These are phyloP conservation scores for Agraylea sexmaculata DNA, from an alignment of 1,140 invertebrate genomes.

Conservation along the genomic window DNA sequence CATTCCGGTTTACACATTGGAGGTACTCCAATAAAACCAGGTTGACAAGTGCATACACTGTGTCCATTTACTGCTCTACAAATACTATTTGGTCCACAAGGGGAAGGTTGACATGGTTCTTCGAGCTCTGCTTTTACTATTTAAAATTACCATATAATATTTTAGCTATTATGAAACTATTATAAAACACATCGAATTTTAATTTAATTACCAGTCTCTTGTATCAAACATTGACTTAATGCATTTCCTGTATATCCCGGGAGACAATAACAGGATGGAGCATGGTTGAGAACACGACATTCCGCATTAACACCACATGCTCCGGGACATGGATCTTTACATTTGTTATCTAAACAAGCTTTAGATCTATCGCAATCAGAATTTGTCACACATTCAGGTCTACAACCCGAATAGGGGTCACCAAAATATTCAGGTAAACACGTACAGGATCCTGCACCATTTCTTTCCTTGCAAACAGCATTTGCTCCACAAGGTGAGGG, in stretches of 20 bases:
- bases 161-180: conserved; percentile 2
- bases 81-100: conserved; percentile 71
- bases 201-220: conserved; percentile 15
- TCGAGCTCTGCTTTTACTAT: conserved; percentile 32
- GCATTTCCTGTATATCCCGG: conserved; percentile 70
- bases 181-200: background rate
- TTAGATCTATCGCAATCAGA: conserved; percentile 61
- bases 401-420: conserved; percentile 71
- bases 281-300: conserved; percentile 64
- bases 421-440: conserved; percentile 71
- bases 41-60: conserved; percentile 69
- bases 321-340: conserved; percentile 64
- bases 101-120: conserved; percentile 66
- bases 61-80: conserved; percentile 62
- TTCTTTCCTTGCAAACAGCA: conserved; percentile 64
- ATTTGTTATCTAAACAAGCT: conserved; percentile 74
- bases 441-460: conserved; percentile 65
- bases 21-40: conserved; percentile 61
- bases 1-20: conserved; percentile 74
- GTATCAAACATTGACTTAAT: conserved; percentile 21
- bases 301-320: conserved; percentile 68
- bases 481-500: conserved; percentile 76
- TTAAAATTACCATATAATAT: conserved; percentile 19
- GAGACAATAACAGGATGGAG: conserved; percentile 61
- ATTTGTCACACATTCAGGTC: conserved; percentile 74